Percentiles rank a stretch among this genome's conserved stretches.
Conservation (phyloP, 2,797 vertebrate genomes). For the Catharus ustulatus region DNA sequence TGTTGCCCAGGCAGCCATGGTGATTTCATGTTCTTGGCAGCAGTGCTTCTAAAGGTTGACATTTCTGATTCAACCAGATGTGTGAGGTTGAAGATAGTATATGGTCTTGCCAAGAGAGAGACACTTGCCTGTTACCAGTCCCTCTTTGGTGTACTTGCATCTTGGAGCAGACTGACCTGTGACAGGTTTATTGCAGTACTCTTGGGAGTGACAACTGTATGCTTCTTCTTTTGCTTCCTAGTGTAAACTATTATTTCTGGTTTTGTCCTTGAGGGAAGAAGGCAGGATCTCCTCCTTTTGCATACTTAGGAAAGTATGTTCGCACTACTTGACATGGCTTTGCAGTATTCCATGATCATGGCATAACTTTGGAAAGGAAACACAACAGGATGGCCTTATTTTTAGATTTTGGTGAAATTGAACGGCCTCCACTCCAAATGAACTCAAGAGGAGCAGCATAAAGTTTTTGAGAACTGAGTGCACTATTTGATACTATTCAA, state of each 20-base stretch:
- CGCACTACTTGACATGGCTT: background rate
- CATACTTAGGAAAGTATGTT: background rate
- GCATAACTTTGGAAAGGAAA: background rate
- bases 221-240: background rate
- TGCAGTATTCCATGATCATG: background rate
- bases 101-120: background rate
- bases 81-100: background rate
- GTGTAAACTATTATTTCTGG: background rate
- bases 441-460: background rate
- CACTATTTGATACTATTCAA: background rate
- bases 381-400: background rate
- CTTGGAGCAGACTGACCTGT: background rate
- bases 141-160: background rate
- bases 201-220: background rate
- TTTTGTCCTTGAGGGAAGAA: background rate
- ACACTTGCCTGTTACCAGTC: background rate
- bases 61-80: background rate
- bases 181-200: background rate
- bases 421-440: background rate
- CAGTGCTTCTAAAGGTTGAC: background rate
- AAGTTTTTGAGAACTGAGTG: background rate
- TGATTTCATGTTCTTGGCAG: background rate
- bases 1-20: background rate
- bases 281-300: background rate
- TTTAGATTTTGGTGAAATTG: background rate